Evolutionary conservation across 2,888 invertebrate genomes (phyloP), one percentile per base, ranked within the genome.

Genomic region (Sinhomidia bicolor): DNA sequence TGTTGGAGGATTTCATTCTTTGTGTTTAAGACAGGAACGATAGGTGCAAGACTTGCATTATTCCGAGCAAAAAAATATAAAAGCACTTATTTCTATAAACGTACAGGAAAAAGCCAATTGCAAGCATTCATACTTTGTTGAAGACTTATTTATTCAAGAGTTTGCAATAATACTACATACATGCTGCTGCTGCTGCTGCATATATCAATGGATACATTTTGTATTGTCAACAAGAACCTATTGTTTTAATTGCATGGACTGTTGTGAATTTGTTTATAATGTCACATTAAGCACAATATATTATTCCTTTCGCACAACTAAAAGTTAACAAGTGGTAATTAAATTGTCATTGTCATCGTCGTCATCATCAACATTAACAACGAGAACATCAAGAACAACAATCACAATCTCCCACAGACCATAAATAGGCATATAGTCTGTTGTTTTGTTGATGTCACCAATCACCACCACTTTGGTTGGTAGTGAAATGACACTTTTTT

Each of bases 261-360:
- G 57, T 60, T 60, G 6, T 17, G 20, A 6, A 57, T 26, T 65
- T 7, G 62, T 62, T 10, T 32, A 36, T 6, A 26, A 62, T 17
- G 65, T 65, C n/a, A 65, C 65, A 65, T 32, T 65, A 36, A 36
- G n/a, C n/a, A 20, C 20, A 20, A n/a, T n/a, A 57, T 17, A 26
- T 62, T 14, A n/a, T 6, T 9, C 29, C 65, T 36, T 36, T 65
- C 20, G 17, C 32, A 65, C 36, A 20, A 65, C 32, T 7, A 6
- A 32, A 29, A 36, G 65, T 65, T 36, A 65, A 65, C n/a, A 32
- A 32, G 65, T 17, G 65, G 29, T 65, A 65, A 65, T 65, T 32
- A 65, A 65, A 65, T 65, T 23, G 17, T 54, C 54, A 54, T 54
- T 36, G 17, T 54, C 60, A 9, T 7, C 26, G 23, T 57, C 23